Evolutionary conservation across 2,797 vertebrate genomes (phyloP).

Genomic region (Benthosema pterotum): DNA sequence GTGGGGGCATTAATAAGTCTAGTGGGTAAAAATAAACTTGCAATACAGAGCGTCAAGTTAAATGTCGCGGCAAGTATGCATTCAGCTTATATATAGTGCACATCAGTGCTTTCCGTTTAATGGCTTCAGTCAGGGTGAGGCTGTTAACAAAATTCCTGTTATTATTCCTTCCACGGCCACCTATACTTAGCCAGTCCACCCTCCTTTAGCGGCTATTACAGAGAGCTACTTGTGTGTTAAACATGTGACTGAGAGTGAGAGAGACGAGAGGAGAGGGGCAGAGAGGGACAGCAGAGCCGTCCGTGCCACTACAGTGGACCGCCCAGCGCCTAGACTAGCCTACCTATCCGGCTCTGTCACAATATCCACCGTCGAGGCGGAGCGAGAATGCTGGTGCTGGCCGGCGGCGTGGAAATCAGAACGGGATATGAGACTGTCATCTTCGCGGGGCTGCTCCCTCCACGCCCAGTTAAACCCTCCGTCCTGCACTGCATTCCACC

Average conservation of each 20-base stretch:
- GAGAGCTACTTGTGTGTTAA: slow-evolving; percentile 80
- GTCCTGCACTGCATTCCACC: slow-evolving; percentile 60
- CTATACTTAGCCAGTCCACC: slow-evolving; percentile 56
- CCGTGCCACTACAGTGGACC: slow-evolving; percentile 27
- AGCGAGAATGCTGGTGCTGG: slow-evolving; percentile 43
- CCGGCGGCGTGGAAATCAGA: slow-evolving; percentile 55
- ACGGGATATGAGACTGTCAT: slow-evolving; percentile 65
- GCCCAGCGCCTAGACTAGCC: no score
- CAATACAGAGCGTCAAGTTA: slow-evolving; percentile 43
- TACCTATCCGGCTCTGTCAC: no score
- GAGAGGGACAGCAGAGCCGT: slow-evolving; percentile 24
- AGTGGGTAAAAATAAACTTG: neutral
- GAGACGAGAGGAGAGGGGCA: slow-evolving; percentile 38
- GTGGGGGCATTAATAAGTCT: slow-evolving; percentile 25
- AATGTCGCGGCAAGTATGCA: slow-evolving; percentile 39
- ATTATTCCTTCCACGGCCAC: slow-evolving; percentile 70
- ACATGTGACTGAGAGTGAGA: slow-evolving; percentile 79
- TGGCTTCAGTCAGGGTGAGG: slow-evolving; percentile 26
- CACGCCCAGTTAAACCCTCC: slow-evolving; percentile 26
- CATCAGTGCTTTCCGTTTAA: slow-evolving; percentile 19
- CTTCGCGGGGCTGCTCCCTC: slow-evolving; percentile 31
- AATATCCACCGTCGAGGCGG: slow-evolving; percentile 38
- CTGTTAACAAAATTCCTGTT: slow-evolving; percentile 42
- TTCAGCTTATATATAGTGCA: slow-evolving; percentile 24
- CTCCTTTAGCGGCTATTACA: slow-evolving; percentile 74